These are phyloP conservation scores for Lycophotia porphyrea DNA, from an alignment of 2,888 invertebrate species.

Conservation along the genomic window DNA sequence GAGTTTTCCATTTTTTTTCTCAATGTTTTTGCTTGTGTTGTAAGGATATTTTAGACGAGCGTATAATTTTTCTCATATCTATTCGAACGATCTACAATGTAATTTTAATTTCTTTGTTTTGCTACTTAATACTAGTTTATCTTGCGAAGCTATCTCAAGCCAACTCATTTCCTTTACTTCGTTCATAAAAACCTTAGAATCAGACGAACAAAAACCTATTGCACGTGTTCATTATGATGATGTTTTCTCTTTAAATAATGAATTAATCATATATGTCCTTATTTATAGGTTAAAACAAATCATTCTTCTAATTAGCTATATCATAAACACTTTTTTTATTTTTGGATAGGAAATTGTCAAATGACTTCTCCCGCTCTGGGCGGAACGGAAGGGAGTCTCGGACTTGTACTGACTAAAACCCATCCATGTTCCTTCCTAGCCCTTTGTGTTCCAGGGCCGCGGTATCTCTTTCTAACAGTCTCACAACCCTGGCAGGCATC, in stretches of 20 bases:
- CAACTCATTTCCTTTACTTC: conserved; percentile 58
- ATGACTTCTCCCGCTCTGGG: no score
- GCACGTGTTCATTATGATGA: conserved; percentile 40
- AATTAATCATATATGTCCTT: conserved; percentile 25
- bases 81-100: conserved; percentile 30
- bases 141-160: conserved; percentile 48
- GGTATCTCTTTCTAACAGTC: no score
- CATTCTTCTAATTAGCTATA: conserved; percentile 18
- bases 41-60: conserved; percentile 24
- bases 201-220: conserved; percentile 37
- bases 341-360: no score
- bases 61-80: conserved; percentile 55
- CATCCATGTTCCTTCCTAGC: no score
- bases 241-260: conserved; percentile 45
- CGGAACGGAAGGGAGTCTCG: no score
- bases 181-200: conserved; percentile 40
- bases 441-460: no score
- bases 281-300: conserved; percentile 28
- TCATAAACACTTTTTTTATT: conserved; percentile 8
- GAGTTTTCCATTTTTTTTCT: conserved; percentile 46
- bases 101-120: conserved; percentile 64
- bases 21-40: conserved; percentile 35
- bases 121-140: conserved; percentile 44
- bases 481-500: no score
- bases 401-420: no score